These are phyloP conservation scores for Ophthalmolycus amberensis DNA, from an alignment of 2,113 vertebrate genomes.

Conservation along the genomic window DNA sequence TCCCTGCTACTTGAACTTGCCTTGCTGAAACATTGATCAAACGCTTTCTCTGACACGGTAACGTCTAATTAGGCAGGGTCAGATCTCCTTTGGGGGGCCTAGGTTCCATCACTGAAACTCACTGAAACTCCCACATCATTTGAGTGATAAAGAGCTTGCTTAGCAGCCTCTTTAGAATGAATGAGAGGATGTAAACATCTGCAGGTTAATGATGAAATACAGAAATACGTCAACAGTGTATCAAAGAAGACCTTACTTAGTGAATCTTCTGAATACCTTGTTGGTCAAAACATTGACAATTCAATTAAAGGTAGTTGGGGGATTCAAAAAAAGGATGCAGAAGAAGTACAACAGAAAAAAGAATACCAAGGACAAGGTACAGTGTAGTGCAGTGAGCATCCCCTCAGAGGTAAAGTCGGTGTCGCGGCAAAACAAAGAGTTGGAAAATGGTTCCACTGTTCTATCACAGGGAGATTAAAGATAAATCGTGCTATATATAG, in stretches of 20 bases:
- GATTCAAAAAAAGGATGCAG: not conserved
- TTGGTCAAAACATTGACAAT: not conserved
- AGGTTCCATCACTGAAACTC: conserved; percentile 13
- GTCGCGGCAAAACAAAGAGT: conserved; percentile 51
- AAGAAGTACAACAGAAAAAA: not conserved
- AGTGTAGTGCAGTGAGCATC: not conserved
- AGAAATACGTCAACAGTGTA: not conserved
- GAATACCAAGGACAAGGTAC: not conserved
- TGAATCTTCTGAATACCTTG: not conserved
- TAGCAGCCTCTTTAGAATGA: not conserved
- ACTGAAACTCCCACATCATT: not conserved
- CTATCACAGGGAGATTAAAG: conserved; percentile 74
- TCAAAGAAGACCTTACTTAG: not conserved
- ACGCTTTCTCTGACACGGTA: conserved; percentile 18
- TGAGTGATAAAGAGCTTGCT: not conserved
- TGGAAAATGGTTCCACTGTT: conserved; percentile 60
- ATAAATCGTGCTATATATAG: conserved; percentile 75
- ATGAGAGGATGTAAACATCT: not conserved
- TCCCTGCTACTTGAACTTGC: conserved; percentile 39
- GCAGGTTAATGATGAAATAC: not conserved
- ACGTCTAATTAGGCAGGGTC: conserved; percentile 33
- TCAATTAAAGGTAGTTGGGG: not conserved
- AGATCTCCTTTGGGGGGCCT: not conserved
- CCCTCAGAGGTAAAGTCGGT: conserved; percentile 48
- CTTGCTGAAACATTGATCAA: conserved; percentile 57